Evolutionary conservation across 2,797 vertebrate species (phyloP).

Genomic region (Chelidonichthys spinosus): DNA sequence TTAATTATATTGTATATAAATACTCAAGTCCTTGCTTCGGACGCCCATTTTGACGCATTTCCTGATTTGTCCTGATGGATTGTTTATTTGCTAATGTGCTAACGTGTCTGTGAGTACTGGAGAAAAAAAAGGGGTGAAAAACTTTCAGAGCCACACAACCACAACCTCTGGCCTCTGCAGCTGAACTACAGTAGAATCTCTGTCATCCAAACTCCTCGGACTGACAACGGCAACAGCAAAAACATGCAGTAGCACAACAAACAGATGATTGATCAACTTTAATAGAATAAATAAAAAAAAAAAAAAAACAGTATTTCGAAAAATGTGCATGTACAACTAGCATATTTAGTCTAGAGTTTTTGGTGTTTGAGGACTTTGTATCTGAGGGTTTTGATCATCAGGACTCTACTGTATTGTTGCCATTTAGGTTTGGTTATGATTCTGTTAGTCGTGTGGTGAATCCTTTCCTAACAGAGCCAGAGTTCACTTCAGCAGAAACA

Average conservation of each 20-base stretch:
- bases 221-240: conserved; percentile 2
- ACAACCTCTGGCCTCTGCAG: conserved; percentile 26
- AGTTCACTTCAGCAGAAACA: conserved; percentile 67
- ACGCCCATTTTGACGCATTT: not conserved
- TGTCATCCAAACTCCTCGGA: conserved; percentile 32
- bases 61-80: not conserved
- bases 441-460: conserved; percentile 45
- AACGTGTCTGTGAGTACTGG: not conserved
- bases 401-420: conserved; percentile 50
- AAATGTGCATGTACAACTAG: conserved; percentile 20
- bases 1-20: not conserved
- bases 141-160: conserved; percentile 48
- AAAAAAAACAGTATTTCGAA: conserved; percentile 1
- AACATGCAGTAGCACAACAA: conserved; percentile 2
- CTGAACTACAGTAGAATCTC: conserved; percentile 27
- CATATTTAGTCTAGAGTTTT: conserved; percentile 11
- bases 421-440: conserved; percentile 50
- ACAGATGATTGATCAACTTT: not conserved
- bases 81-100: no score
- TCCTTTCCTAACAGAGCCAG: conserved; percentile 64
- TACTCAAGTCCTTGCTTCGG: not conserved
- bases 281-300: not conserved
- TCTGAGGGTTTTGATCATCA: conserved; percentile 45
- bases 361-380: conserved; percentile 15
- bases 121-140: conserved; percentile 3